A percentile compares a stretch with the other conserved stretches of the same genome.
Evolutionary conservation across 1,140 invertebrate species (phyloP).

Genomic region (Lepidostoma basale): DNA sequence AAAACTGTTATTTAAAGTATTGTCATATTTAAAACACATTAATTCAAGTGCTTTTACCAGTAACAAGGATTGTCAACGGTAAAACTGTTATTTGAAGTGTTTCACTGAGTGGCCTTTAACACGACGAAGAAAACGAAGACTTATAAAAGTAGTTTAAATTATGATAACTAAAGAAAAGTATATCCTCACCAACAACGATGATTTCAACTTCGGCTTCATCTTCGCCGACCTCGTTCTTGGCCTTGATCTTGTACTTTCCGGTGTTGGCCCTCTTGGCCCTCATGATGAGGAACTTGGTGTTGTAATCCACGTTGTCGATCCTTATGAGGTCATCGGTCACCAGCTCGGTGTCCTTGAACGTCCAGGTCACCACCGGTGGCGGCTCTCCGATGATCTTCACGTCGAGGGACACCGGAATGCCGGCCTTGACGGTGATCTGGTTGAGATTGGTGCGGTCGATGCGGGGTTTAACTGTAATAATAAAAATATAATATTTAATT

Average conservation of each 20-base stretch:
- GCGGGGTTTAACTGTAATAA: constrained; percentile 81
- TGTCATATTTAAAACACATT: no score
- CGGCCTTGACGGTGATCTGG: constrained; percentile 84
- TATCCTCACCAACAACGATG: constrained; percentile 71
- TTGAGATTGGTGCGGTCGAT: constrained; percentile 92
- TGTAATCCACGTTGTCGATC: constrained; percentile 87
- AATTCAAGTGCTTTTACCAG: no score
- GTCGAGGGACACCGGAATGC: constrained; percentile 87
- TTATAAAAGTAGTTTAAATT: neutral
- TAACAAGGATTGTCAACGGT: no score
- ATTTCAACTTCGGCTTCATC: constrained; percentile 92
- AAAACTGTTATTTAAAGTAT: no score
- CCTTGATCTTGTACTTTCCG: constrained; percentile 91
- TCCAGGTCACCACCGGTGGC: constrained; percentile 90
- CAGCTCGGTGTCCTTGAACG: constrained; percentile 79
- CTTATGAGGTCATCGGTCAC: constrained; percentile 71
- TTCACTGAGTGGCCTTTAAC: no score
- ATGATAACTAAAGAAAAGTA: neutral
- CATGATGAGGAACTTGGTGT: constrained; percentile 87
- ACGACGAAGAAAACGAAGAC: neutral
- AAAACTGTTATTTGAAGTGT: no score
- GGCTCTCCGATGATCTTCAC: constrained; percentile 94
- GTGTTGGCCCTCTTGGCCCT: constrained; percentile 81
- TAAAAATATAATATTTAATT: constrained; percentile 41
- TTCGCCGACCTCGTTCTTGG: constrained; percentile 92